Conservation (phyloP, 1,140 invertebrate species). For the Trichonephila inaurata region DNA sequence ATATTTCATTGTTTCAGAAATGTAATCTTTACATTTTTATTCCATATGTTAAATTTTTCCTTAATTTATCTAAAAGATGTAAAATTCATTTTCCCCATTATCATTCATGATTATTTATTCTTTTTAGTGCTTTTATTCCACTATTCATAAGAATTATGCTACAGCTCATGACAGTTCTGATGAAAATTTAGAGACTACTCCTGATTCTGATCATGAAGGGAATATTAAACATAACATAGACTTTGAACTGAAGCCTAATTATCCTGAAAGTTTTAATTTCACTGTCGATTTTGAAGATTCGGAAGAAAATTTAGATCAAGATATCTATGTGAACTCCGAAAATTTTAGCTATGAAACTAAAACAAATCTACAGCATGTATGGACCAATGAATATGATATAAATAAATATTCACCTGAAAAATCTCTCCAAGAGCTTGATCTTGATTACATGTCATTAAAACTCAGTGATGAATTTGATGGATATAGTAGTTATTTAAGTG, state of each 20-base stretch:
- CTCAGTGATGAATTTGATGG: neutral
- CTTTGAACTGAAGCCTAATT: conserved; percentile 12
- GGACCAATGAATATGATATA: neutral
- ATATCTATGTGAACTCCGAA: neutral
- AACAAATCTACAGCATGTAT: neutral
- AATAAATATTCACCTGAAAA: neutral
- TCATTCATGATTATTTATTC: neutral
- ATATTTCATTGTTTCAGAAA: too few relatives aligned
- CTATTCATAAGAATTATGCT: neutral
- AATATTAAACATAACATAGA: neutral
- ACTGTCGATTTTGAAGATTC: neutral
- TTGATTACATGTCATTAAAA: conserved; percentile 43
- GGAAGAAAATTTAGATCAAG: neutral
- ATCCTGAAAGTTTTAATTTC: neutral
- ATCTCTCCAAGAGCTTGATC: conserved; percentile 39
- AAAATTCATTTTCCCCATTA: too few relatives aligned
- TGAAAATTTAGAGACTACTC: neutral
- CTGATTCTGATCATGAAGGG: conserved; percentile 1
- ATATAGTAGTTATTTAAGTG: neutral
- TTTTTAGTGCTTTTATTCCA: conserved; percentile 39
- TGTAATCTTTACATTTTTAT: too few relatives aligned
- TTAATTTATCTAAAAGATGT: too few relatives aligned
- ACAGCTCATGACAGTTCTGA: neutral
- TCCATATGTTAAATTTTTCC: too few relatives aligned
- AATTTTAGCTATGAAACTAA: neutral